Conservation (phyloP, 1,140 invertebrate genomes). For the Brachionus asplanchnoidis region DNA sequence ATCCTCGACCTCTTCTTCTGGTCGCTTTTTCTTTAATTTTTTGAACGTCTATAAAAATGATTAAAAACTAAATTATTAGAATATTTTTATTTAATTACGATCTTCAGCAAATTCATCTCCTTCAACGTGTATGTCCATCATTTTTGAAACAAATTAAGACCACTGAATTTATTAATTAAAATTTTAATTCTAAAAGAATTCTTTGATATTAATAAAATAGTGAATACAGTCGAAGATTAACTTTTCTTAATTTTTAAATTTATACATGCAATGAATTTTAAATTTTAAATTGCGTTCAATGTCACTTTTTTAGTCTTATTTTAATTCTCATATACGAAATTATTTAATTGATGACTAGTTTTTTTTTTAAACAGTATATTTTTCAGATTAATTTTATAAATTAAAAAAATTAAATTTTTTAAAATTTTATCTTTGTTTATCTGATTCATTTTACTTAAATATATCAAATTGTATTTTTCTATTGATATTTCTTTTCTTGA, state of each 20-base stretch:
- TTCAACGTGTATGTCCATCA: conserved; percentile 41
- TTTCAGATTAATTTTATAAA: too few relatives aligned
- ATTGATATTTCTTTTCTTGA: too few relatives aligned
- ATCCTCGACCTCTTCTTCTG: conserved; percentile 16
- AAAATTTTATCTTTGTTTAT: too few relatives aligned
- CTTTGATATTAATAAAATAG: neutral
- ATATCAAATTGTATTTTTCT: too few relatives aligned
- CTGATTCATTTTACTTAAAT: too few relatives aligned
- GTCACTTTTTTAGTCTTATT: neutral
- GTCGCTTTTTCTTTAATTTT: conserved; percentile 39
- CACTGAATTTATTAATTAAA: neutral
- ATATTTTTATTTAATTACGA: neutral
- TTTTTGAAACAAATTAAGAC: neutral
- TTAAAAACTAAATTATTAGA: neutral
- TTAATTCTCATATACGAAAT: too few relatives aligned
- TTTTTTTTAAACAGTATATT: too few relatives aligned
- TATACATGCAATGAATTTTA: neutral
- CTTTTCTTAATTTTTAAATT: neutral
- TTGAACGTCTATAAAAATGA: neutral
- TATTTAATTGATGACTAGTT: too few relatives aligned
- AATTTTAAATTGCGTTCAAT: neutral
- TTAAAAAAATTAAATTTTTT: too few relatives aligned
- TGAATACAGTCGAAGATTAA: neutral
- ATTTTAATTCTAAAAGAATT: neutral
- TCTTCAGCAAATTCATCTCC: conserved; percentile 37